Conservation (phyloP, 2,888 invertebrate species). For the Drosophila meridiana region DNA sequence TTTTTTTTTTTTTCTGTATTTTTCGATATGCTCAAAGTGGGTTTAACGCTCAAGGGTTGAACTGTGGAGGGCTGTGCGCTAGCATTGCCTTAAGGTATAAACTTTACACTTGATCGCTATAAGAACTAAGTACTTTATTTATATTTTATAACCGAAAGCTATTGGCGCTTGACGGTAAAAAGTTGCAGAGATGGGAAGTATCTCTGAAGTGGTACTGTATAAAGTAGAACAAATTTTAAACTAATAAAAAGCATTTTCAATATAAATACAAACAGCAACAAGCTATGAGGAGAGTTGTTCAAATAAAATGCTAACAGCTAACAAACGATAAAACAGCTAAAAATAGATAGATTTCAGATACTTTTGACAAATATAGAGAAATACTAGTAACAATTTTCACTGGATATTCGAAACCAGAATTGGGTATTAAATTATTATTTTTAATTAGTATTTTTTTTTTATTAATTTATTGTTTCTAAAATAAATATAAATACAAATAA, state of each 20-base stretch:
- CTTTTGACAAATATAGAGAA: too few species aligned
- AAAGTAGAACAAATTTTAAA: background rate
- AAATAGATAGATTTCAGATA: too few species aligned
- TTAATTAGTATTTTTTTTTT: too few species aligned
- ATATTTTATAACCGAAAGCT: background rate
- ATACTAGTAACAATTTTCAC: too few species aligned
- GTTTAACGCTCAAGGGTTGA: background rate
- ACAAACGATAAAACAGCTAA: too few species aligned
- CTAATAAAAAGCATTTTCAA: background rate
- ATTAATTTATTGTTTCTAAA: too few species aligned
- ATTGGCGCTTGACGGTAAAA: too few species aligned
- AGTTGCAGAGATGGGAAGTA: background rate
- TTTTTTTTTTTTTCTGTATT: background rate
- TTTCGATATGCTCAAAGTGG: slow-evolving; percentile 1
- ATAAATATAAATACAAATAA: too few species aligned
- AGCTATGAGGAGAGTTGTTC: too few species aligned
- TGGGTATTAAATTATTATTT: too few species aligned
- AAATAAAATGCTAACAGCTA: too few species aligned
- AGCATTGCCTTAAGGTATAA: background rate
- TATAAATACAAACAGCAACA: background rate
- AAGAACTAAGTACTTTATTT: slow-evolving; percentile 6
- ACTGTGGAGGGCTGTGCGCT: background rate
- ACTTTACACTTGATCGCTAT: slow-evolving; percentile 1
- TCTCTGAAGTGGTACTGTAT: background rate
- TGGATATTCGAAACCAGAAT: too few species aligned